Evolutionary conservation across 1,140 invertebrate genomes (phyloP).

Genomic region (Zelostemma sp.): DNA sequence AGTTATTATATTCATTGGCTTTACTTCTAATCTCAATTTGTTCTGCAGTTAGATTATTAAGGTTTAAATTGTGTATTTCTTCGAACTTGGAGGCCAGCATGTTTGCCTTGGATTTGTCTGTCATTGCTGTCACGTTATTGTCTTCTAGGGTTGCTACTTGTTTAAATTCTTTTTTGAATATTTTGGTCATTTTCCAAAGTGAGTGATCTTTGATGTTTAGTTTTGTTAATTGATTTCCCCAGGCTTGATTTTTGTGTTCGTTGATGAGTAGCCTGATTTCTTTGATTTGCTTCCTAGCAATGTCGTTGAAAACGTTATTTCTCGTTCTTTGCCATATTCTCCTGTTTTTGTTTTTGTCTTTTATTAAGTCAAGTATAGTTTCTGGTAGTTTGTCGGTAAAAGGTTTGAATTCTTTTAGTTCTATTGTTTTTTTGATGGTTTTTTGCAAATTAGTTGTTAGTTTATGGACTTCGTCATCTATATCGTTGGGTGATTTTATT

Average conservation of each 20-base stretch:
- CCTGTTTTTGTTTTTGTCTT: slow-evolving; percentile 25
- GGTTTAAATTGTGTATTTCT: slow-evolving; percentile 43
- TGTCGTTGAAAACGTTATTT: slow-evolving; percentile 5
- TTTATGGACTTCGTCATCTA: slow-evolving; percentile 28
- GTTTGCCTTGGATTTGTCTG: slow-evolving; percentile 44
- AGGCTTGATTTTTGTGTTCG: slow-evolving; percentile 23
- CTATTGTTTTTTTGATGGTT: slow-evolving; percentile 15
- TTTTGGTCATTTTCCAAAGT: slow-evolving; percentile 42
- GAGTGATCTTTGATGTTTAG: slow-evolving; percentile 41
- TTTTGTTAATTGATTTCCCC: slow-evolving; percentile 27
- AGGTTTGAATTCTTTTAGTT: slow-evolving; percentile 4
- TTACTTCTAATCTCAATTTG: slow-evolving; percentile 26
- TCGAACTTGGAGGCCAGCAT: slow-evolving; percentile 42
- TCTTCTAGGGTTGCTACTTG: slow-evolving; percentile 22
- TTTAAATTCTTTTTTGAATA: slow-evolving; percentile 34
- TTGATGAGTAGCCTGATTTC: slow-evolving; percentile 16
- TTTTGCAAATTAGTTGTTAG: slow-evolving; percentile 21
- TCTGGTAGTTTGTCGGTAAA: slow-evolving; percentile 15
- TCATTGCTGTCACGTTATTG: slow-evolving; percentile 27
- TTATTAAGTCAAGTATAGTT: slow-evolving; percentile 19
- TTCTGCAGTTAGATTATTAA: slow-evolving; percentile 24
- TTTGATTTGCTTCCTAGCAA: slow-evolving; percentile 11
- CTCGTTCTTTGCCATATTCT: slow-evolving; percentile 32
- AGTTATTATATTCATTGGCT: not conserved
- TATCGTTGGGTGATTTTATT: slow-evolving; percentile 9